phyloP scores from a whole-genome alignment of 1,140 invertebrate species.

The Halesus radiatus region DNA sequence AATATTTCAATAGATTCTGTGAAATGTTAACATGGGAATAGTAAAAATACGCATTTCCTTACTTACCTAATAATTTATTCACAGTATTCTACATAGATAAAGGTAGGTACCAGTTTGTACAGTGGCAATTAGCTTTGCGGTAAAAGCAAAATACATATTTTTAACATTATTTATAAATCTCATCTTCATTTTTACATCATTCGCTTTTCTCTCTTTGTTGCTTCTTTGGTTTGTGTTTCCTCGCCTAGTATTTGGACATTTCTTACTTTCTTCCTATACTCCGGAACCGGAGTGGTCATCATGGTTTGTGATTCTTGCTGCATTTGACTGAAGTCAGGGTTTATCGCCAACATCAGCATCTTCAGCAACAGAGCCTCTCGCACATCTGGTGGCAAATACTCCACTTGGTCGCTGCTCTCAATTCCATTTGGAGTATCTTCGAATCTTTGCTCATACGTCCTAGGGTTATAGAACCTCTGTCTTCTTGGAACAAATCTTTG shows the following conservation, averaged over 20 bases:
- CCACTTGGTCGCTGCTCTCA: constrained; percentile 70
- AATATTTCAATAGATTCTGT: too few species aligned
- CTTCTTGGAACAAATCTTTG: constrained; percentile 65
- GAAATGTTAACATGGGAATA: neutral
- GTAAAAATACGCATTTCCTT: constrained; percentile 39
- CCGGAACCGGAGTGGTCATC: constrained; percentile 64
- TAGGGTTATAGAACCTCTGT: constrained; percentile 63
- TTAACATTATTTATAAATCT: constrained; percentile 27
- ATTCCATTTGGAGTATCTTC: constrained; percentile 59
- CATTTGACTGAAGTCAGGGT: constrained; percentile 71
- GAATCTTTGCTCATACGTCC: constrained; percentile 61
- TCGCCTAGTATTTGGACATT: constrained; percentile 75
- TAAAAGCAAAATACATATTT: constrained; percentile 21
- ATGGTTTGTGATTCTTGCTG: constrained; percentile 60
- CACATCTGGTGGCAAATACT: constrained; percentile 76
- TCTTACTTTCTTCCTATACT: constrained; percentile 69
- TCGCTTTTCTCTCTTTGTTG: constrained; percentile 47
- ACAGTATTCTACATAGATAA: constrained; percentile 38
- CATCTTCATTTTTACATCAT: constrained; percentile 34
- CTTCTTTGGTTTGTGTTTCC: constrained; percentile 61
- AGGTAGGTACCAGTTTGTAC: constrained; percentile 41
- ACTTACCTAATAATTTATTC: constrained; percentile 51
- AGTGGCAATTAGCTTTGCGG: constrained; percentile 35
- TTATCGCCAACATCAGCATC: constrained; percentile 80
- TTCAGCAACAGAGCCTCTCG: constrained; percentile 77